Evolutionary conservation across 2,888 invertebrate species (phyloP), one percentile per base, ranked within the genome.

Genomic region (Bimastos eiseni): DNA sequence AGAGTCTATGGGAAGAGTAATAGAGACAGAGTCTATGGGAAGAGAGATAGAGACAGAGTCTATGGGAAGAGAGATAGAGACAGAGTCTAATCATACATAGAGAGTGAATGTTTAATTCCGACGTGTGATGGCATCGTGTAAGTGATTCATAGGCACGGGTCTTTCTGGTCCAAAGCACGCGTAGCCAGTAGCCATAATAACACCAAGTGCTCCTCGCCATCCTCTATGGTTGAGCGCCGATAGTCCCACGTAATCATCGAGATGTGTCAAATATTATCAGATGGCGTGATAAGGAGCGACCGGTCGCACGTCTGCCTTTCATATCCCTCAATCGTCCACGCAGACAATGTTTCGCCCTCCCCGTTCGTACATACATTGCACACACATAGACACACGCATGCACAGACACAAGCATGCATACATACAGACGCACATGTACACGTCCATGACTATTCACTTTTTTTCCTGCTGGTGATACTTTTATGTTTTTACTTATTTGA

Each of bases 191-290:
- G 70, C 8, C 30, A 70, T 70, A 70, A 70, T 70, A 70, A 70
- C 6, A 17, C n/a, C 30, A 70, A 70, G 70, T 70, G 70, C 3
- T 24, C 49, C 11, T n/a, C n/a, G n/a, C n/a, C n/a, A n/a, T 38
- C 38, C 13, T 13, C 13, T 8, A 8, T 13, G 44, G 44, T 44
- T 21, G 70, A 11, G 21, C 24, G 49, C n/a, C 5, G 70, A n/a
- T 70, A 70, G 70, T 70, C 70, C 70, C 30, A n/a, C 30, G 8
- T 70, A 30, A 70, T 70, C 70, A 70, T 70, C 70, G n/a, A 70
- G 70, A 70, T 70, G 70, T n/a, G 70, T 70, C 70, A 70, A 70
- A 70, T 70, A 70, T 70, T 70, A 70, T 70, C 70, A 70, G 70
- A 70, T 70, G 70, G 70, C 70, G 70, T 70, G 70, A 70, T 70